Percentiles rank a stretch among this genome's conserved stretches.
phyloP scores from a whole-genome alignment of 1,140 invertebrate species.

The Bombus pascuorum region DNA sequence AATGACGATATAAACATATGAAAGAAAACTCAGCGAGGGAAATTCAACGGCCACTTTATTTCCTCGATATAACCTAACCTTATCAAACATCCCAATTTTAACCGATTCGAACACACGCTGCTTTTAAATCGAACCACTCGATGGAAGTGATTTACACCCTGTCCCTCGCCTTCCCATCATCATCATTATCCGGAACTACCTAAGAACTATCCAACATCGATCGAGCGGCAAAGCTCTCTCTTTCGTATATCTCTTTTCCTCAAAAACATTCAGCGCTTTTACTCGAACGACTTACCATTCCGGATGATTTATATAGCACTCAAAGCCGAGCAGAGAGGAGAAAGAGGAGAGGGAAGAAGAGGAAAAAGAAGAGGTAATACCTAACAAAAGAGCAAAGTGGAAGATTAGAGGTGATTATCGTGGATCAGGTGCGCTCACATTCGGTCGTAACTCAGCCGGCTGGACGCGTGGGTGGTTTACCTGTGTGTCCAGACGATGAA shows the following conservation, averaged over 20 bases:
- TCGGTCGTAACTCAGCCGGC: constrained; percentile 75
- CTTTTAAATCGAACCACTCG: background rate
- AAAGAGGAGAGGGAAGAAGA: constrained; percentile 15
- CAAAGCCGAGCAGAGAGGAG: constrained; percentile 54
- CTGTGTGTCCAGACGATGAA: constrained; percentile 70
- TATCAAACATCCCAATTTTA: background rate
- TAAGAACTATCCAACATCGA: constrained; percentile 1
- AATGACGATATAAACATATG: background rate
- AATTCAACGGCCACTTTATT: background rate
- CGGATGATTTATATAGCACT: constrained; percentile 76
- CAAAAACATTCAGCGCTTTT: constrained; percentile 72
- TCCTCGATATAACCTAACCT: background rate
- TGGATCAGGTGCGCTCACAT: constrained; percentile 79
- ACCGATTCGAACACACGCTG: background rate
- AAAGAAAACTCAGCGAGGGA: background rate
- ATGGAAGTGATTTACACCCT: constrained; percentile 8
- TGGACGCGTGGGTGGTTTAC: constrained; percentile 77
- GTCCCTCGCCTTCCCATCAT: background rate
- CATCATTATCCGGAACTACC: background rate
- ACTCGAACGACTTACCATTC: constrained; percentile 74
- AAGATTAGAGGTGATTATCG: constrained; percentile 83
- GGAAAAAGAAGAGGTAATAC: constrained; percentile 66
- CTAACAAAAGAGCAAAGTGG: constrained; percentile 80
- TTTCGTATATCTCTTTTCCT: constrained; percentile 26
- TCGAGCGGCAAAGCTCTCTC: background rate